Base-by-base conservation (phyloP, 2,888 invertebrate genomes). In the Rambutsinella grinnellia region DNA sequence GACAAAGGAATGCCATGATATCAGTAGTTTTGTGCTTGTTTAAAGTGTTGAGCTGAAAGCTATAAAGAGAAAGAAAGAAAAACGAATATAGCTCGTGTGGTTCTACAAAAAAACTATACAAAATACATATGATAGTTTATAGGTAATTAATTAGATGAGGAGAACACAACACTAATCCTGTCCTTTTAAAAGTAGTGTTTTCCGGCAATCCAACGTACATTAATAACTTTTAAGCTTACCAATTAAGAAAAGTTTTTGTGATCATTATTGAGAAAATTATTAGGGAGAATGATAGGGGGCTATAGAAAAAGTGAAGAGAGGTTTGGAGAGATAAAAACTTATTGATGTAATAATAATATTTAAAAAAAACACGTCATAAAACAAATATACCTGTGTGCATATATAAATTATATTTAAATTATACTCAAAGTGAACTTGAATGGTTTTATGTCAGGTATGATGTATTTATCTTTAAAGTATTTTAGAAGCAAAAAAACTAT, bases 1-100 rank as follows among this genome's bases (percentile, higher is more conserved):
- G 46, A 19, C 27, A 27, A 51, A 36, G 49, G 66, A 66, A 74
- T 74, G 74, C 74, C 74, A 74, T 74, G 74, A 74, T 74, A 74
- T 74, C 74, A 74, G 67, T 74, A 74, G 62, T 60, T n/a, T n/a
- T 67, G 74, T 74, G 74, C 74, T 74, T 74, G 74, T 74, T 74
- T 61, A 74, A 44, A 56, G 56, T 72, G 65, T 56, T 74, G 74
- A 74, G 74, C 74, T 74, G 61, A 60, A 62, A 49, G 10, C 21
- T 5, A 36, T 13, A 36, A 36, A 36, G 13, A 36, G 5, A 36
- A 5, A 13, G 36, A 36, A 57, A 26, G n/a, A n/a, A n/a, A 46
- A 47, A 23, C 23, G 53, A 26, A 26, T 21, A 56, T 56, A n/a
- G 26, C 65, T 65, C 27, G 28, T n/a, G n/a, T 53, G 23, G 23